phyloP scores from a whole-genome alignment of 2,113 vertebrate species.

The Delphinapterus leucas region DNA sequence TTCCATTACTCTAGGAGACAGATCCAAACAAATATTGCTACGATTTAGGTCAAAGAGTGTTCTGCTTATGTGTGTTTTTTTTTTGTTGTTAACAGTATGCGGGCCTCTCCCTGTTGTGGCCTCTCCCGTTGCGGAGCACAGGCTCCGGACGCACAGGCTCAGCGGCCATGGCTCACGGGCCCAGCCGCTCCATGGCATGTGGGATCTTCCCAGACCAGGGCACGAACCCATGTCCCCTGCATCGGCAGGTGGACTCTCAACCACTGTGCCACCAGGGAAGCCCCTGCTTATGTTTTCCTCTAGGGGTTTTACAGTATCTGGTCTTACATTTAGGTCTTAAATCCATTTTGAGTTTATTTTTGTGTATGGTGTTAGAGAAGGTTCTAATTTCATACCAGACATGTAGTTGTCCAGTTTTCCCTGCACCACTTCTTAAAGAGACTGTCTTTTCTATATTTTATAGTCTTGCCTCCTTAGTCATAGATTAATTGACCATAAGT shows the following conservation, averaged over 20 bases:
- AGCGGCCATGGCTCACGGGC: no score
- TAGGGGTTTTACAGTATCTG: background rate
- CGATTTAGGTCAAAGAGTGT: background rate
- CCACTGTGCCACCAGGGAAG: no score
- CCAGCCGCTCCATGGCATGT: no score
- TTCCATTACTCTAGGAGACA: background rate
- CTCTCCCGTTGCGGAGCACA: no score
- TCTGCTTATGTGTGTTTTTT: background rate
- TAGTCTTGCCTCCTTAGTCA: background rate
- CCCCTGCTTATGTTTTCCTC: background rate
- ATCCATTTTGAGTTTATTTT: background rate
- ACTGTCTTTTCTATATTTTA: background rate
- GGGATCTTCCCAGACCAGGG: no score
- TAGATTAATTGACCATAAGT: background rate
- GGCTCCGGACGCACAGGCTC: no score
- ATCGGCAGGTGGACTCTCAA: no score
- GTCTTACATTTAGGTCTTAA: background rate
- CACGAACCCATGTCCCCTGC: no score
- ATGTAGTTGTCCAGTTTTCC: background rate
- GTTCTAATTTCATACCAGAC: background rate
- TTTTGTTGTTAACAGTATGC: no score
- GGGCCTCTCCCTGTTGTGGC: no score
- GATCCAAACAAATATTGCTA: background rate
- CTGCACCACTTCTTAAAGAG: background rate
- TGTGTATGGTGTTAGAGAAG: background rate